Conservation (phyloP, 1,140 invertebrate species). For the Thaumetopoea pityocampa region DNA sequence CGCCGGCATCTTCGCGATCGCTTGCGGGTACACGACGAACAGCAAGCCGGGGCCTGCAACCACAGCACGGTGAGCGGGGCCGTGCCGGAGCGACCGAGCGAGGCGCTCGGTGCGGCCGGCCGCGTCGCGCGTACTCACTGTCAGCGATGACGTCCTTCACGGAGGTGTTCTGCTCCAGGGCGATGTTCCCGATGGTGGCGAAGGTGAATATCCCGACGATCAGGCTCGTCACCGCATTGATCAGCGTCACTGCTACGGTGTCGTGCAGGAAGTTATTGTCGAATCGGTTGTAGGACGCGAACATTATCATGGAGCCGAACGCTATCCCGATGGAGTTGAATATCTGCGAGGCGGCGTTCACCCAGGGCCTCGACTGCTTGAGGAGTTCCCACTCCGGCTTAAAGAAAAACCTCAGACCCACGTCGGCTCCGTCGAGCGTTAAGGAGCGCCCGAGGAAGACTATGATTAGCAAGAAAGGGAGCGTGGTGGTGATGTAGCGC, state of each 20-base stretch:
- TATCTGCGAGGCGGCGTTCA: constrained; percentile 93
- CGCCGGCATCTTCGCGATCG: constrained; percentile 91
- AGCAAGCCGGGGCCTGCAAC: constrained; percentile 89
- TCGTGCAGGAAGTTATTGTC: constrained; percentile 93
- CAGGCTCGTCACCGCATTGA: constrained; percentile 89
- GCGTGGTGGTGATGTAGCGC: constrained; percentile 91
- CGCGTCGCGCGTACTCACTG: constrained; percentile 84
- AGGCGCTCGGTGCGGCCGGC: too few relatives aligned
- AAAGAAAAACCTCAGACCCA: constrained; percentile 90
- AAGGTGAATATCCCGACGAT: constrained; percentile 92
- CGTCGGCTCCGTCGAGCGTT: constrained; percentile 87
- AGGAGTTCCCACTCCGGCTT: constrained; percentile 90
- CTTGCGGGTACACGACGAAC: constrained; percentile 94
- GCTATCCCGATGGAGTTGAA: constrained; percentile 95
- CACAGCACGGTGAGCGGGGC: too few relatives aligned
- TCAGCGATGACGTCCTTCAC: constrained; percentile 90
- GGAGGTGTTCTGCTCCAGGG: constrained; percentile 84
- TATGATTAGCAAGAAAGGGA: constrained; percentile 89
- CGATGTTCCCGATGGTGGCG: constrained; percentile 91
- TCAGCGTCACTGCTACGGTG: constrained; percentile 86
- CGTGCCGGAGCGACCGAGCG: too few relatives aligned
- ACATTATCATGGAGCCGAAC: constrained; percentile 95
- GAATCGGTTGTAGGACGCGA: constrained; percentile 96
- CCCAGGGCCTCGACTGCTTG: constrained; percentile 92
- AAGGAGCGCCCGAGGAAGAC: constrained; percentile 87